These are phyloP conservation scores for Tinea semifulvella DNA, from an alignment of 2,888 invertebrate species.

Conservation along the genomic window DNA sequence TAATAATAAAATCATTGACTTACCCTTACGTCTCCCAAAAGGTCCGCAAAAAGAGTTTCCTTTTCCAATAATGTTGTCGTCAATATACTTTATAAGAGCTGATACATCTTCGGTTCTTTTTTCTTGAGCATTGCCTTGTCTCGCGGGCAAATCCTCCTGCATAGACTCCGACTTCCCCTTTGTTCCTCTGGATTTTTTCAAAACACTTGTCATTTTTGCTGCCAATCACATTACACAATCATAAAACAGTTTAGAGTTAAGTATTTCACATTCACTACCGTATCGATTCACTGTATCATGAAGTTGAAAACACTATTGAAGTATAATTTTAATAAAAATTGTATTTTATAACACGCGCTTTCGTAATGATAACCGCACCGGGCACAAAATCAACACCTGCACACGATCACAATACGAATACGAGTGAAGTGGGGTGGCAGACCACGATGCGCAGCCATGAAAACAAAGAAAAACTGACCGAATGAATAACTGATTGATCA, in stretches of 20 bases:
- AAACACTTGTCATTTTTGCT: slow-evolving; percentile 57
- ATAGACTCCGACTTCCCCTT: slow-evolving; percentile 63
- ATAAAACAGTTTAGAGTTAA: not conserved
- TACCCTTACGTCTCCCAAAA: slow-evolving; percentile 84
- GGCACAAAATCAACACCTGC: too few relatives aligned
- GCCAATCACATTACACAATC: slow-evolving; percentile 34
- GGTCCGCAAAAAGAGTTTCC: slow-evolving; percentile 84
- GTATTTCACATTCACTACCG: not conserved
- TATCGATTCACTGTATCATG: not conserved
- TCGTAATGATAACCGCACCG: too few relatives aligned
- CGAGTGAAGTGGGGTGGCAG: not conserved
- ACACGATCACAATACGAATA: not conserved
- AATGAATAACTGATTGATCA: not conserved
- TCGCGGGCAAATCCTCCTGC: slow-evolving; percentile 57
- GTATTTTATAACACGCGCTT: not conserved
- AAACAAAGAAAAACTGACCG: slow-evolving; percentile 1
- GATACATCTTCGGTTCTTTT: slow-evolving; percentile 72
- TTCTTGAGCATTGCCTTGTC: slow-evolving; percentile 48
- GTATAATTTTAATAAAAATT: not conserved
- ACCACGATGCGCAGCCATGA: not conserved
- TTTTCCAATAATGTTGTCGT: slow-evolving; percentile 83
- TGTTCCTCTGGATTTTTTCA: slow-evolving; percentile 56
- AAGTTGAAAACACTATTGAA: not conserved
- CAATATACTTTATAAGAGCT: slow-evolving; percentile 80
- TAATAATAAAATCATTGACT: slow-evolving; percentile 23